A percentile compares a stretch with the other conserved stretches of the same genome.
Evolutionary conservation across 2,797 vertebrate species (phyloP).

Genomic region (Prunella strophiata): DNA sequence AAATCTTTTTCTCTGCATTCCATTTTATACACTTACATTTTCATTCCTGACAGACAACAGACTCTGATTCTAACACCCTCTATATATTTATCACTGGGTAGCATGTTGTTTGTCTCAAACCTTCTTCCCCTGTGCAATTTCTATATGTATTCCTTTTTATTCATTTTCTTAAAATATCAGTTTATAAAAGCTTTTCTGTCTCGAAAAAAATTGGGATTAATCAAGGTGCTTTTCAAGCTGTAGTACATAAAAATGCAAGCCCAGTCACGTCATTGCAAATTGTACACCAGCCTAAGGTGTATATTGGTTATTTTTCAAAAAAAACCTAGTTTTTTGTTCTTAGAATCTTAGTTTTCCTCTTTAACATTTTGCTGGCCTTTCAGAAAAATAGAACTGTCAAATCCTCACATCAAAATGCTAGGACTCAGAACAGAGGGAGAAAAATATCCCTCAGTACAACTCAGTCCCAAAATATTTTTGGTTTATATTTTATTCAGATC

Average conservation of each 20-base stretch:
- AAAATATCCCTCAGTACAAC: background rate
- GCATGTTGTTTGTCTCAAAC: background rate
- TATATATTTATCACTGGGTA: background rate
- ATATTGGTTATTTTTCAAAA: background rate
- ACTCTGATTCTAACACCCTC: background rate
- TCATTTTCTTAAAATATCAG: background rate
- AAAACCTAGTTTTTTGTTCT: background rate
- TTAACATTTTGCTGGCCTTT: background rate
- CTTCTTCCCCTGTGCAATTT: background rate
- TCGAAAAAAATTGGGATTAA: background rate
- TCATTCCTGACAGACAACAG: background rate
- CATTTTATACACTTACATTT: background rate
- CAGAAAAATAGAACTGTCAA: background rate
- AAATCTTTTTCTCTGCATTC: background rate
- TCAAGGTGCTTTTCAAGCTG: background rate
- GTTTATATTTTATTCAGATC: slow-evolving; percentile 1
- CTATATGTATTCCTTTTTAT: background rate
- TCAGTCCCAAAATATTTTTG: background rate
- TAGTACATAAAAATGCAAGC: background rate
- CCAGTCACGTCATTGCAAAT: background rate
- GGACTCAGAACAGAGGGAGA: background rate
- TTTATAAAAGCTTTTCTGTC: background rate
- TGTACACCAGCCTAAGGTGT: background rate
- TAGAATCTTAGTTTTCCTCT: background rate
- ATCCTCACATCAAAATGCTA: background rate